Percentiles rank a stretch among this genome's conserved stretches.
phyloP scores from a whole-genome alignment of 2,113 vertebrate species.

The Lagopus muta region DNA sequence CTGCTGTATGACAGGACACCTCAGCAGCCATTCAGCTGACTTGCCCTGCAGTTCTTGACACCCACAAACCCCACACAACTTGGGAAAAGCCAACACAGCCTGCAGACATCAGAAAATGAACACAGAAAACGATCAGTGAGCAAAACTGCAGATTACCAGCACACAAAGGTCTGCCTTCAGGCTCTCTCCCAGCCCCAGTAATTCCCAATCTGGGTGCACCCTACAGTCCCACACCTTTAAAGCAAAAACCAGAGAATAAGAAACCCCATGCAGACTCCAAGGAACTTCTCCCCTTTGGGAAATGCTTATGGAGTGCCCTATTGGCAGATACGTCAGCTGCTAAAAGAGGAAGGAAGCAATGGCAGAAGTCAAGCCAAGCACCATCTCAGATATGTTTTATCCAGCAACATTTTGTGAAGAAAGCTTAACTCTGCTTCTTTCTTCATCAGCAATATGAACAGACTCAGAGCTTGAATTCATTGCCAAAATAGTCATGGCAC shows the following conservation, averaged over 20 bases:
- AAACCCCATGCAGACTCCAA: fast-evolving
- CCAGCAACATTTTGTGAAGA: not conserved
- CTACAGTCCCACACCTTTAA: not conserved
- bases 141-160: not conserved
- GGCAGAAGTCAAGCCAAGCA: not conserved
- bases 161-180: fast-evolving
- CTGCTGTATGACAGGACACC: no score
- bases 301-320: not conserved
- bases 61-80: not conserved
- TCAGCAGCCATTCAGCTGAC: not conserved
- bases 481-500: not conserved
- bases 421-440: not conserved
- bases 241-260: not conserved
- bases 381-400: fast-evolving
- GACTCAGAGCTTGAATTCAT: not conserved
- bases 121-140: not conserved
- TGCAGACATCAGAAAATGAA: not conserved
- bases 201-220: fast-evolving
- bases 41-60: not conserved
- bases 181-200: not conserved
- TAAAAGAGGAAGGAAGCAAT: not conserved
- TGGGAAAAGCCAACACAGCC: not conserved
- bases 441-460: not conserved
- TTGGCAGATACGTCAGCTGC: not conserved
- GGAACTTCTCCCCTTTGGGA: not conserved